Evolutionary conservation across 2,888 invertebrate species (phyloP), one percentile per base, ranked within the genome.

Genomic region (Lithophane ornitopus): DNA sequence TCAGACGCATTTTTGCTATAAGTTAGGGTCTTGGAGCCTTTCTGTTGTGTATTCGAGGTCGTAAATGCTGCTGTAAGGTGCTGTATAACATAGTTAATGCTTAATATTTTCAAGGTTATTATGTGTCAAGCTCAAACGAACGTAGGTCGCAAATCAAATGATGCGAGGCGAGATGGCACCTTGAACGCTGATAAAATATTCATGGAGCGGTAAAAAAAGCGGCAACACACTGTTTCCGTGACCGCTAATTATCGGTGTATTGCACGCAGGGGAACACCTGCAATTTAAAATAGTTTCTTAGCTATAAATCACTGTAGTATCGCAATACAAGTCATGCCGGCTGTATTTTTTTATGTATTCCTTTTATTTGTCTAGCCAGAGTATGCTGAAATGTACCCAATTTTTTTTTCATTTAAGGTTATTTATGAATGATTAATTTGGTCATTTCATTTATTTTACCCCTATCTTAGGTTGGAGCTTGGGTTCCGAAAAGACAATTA

Each of bases 81-180:
- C 74, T 73, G 68, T 54, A 1, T 39, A 52, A 46, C 19, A 61
- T 69, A 54, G 65, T 34, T 73, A 68, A 70, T 77, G 75, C 82
- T 76, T 85, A 72, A 89, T 89, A 87, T 87, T 92, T 94, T 95
- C 96, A 96, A 96, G 96, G 96, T 96, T 96, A 96, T 89, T 87
- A 82, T 88, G 90, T 92, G 91, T 92, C 91, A 91, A 92, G 89
- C 89, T 83, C 90, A 91, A 82, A 80, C 89, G 89, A 90, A 89
- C 91, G 92, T 91, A 93, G 92, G 92, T 90, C 85, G 90, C 78
- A 90, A 87, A 93, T 90, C 91, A 92, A 93, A 93, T 93, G 92
- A 92, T 92, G 92, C 92, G 90, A 89, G 89, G 83, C 90, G 86
- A 90, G 92, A 93, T 90, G 93, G 91, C 90, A 93, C 92, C 92